A percentile compares a stretch with the other conserved stretches of the same genome.
These are phyloP conservation scores for Scomber japonicus DNA, from an alignment of 2,113 vertebrate species.

Conservation along the genomic window DNA sequence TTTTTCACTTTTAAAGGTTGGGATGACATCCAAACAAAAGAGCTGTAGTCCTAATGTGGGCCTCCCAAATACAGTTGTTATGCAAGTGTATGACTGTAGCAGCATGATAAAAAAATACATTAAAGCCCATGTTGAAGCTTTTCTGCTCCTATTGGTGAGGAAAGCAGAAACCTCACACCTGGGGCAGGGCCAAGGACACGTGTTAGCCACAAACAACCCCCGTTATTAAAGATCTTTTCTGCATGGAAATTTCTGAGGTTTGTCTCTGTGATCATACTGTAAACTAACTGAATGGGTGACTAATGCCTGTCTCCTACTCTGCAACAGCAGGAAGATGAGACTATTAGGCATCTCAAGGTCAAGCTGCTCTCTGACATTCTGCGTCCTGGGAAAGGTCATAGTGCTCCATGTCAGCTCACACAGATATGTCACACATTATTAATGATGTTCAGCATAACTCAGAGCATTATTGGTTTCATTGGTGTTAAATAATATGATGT, in stretches of 20 bases:
- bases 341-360: constrained; percentile 37
- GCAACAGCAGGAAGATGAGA: constrained; percentile 26
- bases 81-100: constrained; percentile 71
- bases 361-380: constrained; percentile 30
- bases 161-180: constrained; percentile 56
- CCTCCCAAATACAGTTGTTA: constrained; percentile 68
- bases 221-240: constrained; percentile 50
- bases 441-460: not conserved
- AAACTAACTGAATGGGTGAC: constrained; percentile 53
- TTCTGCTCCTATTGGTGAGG: constrained; percentile 58
- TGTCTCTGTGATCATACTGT: constrained; percentile 44
- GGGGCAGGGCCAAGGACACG: constrained; percentile 66
- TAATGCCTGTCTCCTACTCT: constrained; percentile 35
- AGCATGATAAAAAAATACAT: constrained; percentile 52
- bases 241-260: constrained; percentile 59
- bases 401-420: constrained; percentile 1
- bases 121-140: constrained; percentile 62
- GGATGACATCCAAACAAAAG: constrained; percentile 76
- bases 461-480: not conserved
- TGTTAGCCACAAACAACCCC: constrained; percentile 55
- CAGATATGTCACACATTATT: not conserved
- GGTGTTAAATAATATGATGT: not conserved
- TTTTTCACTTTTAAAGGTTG: constrained; percentile 67
- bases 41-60: constrained; percentile 69
- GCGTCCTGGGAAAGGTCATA: not conserved